These are phyloP conservation scores for Oasisia sp. DNA, from an alignment of 2,888 invertebrate genomes.

Conservation along the genomic window DNA sequence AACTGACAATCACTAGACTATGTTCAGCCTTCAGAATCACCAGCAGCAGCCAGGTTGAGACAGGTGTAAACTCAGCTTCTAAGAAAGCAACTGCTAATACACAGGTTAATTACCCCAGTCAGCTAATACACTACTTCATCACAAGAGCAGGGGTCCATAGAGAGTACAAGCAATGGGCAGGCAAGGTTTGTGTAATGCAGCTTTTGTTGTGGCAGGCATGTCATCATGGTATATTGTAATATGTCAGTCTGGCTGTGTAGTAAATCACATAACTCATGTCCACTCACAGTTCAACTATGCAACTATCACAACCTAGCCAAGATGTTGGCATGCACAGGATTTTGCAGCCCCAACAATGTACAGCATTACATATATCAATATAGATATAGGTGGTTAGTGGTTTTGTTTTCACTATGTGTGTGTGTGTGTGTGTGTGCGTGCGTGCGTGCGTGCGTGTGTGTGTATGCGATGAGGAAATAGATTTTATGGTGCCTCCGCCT, in stretches of 20 bases:
- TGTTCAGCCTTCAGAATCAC: background rate
- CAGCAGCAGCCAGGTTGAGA: background rate
- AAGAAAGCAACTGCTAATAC: conserved; percentile 8
- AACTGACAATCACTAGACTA: background rate
- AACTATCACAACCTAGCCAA: background rate
- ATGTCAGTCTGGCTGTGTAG: background rate
- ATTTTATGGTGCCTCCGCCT: too few relatives aligned
- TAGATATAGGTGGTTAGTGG: too few relatives aligned
- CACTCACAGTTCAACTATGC: background rate
- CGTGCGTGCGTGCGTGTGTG: too few relatives aligned
- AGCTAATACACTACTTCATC: background rate
- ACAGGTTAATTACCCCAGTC: conserved; percentile 8
- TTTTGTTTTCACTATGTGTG: too few relatives aligned
- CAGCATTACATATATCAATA: too few relatives aligned
- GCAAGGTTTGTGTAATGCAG: background rate
- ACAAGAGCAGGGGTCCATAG: background rate
- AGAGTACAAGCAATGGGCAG: background rate
- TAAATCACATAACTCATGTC: background rate
- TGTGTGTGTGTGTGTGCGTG: too few relatives aligned
- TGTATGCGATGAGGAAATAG: too few relatives aligned
- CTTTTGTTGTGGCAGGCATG: background rate
- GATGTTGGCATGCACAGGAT: too few relatives aligned
- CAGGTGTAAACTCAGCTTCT: background rate
- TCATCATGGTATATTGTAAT: too few relatives aligned
- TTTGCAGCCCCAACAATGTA: too few relatives aligned